Evolutionary conservation across 2,797 vertebrate genomes (phyloP).

Genomic region (Hydrocynus forskahlii): DNA sequence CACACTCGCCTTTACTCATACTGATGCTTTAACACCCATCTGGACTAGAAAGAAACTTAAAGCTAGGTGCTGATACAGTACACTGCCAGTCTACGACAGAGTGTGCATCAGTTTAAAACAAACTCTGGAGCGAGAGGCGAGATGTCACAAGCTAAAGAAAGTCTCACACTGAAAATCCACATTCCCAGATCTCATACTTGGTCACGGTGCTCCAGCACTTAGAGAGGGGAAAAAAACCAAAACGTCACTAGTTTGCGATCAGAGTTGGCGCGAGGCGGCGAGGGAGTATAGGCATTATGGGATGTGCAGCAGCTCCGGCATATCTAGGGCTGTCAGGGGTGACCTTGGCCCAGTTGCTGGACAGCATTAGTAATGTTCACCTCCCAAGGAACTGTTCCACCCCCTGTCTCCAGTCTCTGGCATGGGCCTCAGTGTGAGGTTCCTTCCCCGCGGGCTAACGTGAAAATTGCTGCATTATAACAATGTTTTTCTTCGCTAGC

Average conservation of each 20-base stretch:
- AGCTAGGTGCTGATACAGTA: background rate
- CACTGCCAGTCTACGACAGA: background rate
- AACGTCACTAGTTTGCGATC: constrained; percentile 60
- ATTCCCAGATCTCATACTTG: background rate
- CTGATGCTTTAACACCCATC: background rate
- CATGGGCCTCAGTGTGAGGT: constrained; percentile 45
- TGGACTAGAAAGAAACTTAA: background rate
- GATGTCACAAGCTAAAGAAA: background rate
- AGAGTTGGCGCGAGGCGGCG: constrained; percentile 64
- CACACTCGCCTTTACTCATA: background rate
- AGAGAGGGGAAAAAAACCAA: background rate
- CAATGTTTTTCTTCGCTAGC: constrained; percentile 63
- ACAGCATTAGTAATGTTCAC: constrained; percentile 63
- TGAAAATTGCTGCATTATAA: constrained; percentile 62
- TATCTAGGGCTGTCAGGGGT: constrained; percentile 47
- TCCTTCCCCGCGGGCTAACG: constrained; percentile 60
- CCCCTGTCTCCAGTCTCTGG: background rate
- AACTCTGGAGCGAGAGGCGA: too few species aligned
- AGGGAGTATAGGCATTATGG: constrained; percentile 42
- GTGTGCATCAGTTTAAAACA: background rate
- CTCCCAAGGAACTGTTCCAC: constrained; percentile 57
- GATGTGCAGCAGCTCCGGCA: constrained; percentile 25
- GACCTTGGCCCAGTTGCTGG: constrained; percentile 64
- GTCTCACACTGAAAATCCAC: too few species aligned
- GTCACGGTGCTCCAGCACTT: background rate